Base-by-base conservation (phyloP, 2,113 vertebrate species). In the Sceloporus tristichus region DNA sequence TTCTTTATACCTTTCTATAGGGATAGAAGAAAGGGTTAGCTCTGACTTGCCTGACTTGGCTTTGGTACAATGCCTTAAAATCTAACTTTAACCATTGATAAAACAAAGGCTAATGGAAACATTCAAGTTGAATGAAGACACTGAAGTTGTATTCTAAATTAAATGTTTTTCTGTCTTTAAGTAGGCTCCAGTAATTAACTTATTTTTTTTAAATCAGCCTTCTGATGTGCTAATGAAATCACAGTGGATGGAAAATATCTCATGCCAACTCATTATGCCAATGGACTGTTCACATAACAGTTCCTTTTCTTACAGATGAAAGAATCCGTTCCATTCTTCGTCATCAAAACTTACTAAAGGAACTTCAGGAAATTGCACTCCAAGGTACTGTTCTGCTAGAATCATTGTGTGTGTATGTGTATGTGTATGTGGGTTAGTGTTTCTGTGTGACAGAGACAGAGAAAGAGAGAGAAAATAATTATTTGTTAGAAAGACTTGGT, bases 261-360 rank as follows among this genome's bases (percentile, higher is more conserved):
- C 5, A 5, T n/a, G 38, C 34, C 25, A 74, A 19, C 34, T 90
- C 86, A 70, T 40, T 11, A 59, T 19, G n/a, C 80, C 29, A 13
- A 10, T 75, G 74, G 6, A 27, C 10, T 27, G 68, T 71, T 82
- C 85, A 81, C 84, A 0, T 93, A 87, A 86, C 7, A 19, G 11
- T 73, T 19, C 90, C 23, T 59, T 62, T 86, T 94, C 0, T 94
- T 94, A 48, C 96, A 99, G 99, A 99, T 93, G 98, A 98, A 91
- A 95, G 98, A 84, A 97, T 99, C 77, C 97, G 98, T 90, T 97
- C 98, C 34, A 97, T 99, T 87, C 98, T 99, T 82, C 97, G 98
- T 34, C 98, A 98, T 90, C 98, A 96, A 84, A 98, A 98, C 91
- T 96, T 99, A 85, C 94, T 99, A 91, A 98, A 97, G 91, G 98